Base-by-base conservation (phyloP, 2,113 vertebrate genomes). In the Noctilio leporinus region DNA sequence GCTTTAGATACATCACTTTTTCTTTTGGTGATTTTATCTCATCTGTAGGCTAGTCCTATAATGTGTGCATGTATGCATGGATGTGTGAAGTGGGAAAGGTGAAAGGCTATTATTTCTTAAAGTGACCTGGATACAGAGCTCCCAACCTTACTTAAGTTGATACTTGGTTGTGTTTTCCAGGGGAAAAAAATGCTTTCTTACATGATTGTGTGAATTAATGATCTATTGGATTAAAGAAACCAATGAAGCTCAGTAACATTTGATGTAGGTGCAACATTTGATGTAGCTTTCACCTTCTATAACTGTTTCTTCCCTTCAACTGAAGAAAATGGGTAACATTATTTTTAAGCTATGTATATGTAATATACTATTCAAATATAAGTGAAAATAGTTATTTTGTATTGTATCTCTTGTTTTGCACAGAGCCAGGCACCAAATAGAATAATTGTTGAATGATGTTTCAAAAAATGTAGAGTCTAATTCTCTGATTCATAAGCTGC, bases 151-250 rank as follows among this genome's bases (percentile, higher is more conserved):
- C 19, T 80, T 80, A 88, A 64, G 49, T 64, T 88, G 53, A 55
- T 90, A 84, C 64, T 91, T 85, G n/a, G 88, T 43, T 73, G 80
- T 84, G 47, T 64, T 93, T 93, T 92, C 43, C 43, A 94, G 8
- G 62, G 43, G 45, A 62, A 86, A 91, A 49, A 64, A 70, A 49
- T 90, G 38, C 38, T 93, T 88, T 81, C 82, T 85, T 65, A 84
- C 11, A 76, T 64, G 47, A 72, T 62, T 89, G 30, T 64, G n/a
- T 89, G 40, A 91, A 51, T 69, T 73, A 83, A 73, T 95, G 59
- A 62, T 15, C 64, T 43, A 43, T 10, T 88, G 35, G 24, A 67
- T 85, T 93, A 85, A 84, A 89, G 88, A 55, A 69, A 75, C 43
- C 75, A 93, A 73, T 57, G 87, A 88, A 80, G 45, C 38, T 49